Evolutionary conservation across 2,113 vertebrate genomes (phyloP), one percentile per base, ranked within the genome.

Genomic region (Indicator indicator): DNA sequence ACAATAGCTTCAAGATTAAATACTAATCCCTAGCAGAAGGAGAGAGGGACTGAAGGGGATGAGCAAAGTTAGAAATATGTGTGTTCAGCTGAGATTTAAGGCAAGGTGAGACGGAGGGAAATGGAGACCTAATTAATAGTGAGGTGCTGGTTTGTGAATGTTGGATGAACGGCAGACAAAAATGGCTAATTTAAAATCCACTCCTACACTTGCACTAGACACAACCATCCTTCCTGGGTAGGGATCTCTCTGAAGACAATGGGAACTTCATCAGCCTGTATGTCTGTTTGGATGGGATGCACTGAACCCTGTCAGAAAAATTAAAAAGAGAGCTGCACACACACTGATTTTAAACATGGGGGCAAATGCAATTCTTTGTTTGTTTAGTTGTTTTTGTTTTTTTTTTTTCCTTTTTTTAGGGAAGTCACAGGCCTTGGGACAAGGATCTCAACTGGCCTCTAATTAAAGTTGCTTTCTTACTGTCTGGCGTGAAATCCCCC

Each of bases 401-500:
- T 14, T 33, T 44, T 3, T 33, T 59, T 88, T 83, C 77, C 27
- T 2, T 42, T 59, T 88, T 88, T 78, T 70, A 71, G 65, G 59
- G 74, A 90, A 95, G 80, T 79, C 80, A 50, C 48, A 89, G 78
- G 54, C 76, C 63, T 76, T 88, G 64, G 77, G 92, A 95, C 73
- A 68, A 95, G 78, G 76, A 70, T 95, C 73, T 96, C 95, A 93
- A 56, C 68, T 94, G 94, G 87, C 78, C 67, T 94, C 87, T 97
- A 97, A 97, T 97, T 97, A 94, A 95, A 94, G 89, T 94, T 94
- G 75, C 85, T 95, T 96, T 97, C 92, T 95, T 90, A 79, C 81
- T 96, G 93, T 97, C 93, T 97, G 94, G 91, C 88, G 17, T 94
- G 77, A 94, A 96, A 95, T 96, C 75, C 94, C 86, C 93, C 64